phyloP scores from a whole-genome alignment of 2,888 invertebrate species.

The Gandaritis pyraliata region DNA sequence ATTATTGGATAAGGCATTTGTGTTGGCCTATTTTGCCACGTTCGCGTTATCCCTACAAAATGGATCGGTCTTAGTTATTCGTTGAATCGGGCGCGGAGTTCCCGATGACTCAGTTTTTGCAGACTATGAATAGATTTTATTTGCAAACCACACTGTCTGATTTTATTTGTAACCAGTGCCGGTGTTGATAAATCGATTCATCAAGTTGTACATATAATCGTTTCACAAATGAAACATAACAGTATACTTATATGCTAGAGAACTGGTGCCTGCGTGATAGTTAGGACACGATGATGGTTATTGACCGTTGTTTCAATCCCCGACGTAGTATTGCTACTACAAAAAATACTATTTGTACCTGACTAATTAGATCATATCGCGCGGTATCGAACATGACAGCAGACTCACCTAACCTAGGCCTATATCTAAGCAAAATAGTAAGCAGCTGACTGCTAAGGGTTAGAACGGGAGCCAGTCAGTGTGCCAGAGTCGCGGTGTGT shows the following conservation, averaged over 20 bases:
- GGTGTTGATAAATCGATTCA: slow-evolving; percentile 29
- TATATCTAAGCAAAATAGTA: no score
- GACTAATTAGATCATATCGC: no score
- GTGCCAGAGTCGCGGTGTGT: slow-evolving; percentile 20
- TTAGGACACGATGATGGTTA: not conserved
- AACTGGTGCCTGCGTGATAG: not conserved
- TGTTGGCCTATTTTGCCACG: slow-evolving; percentile 40
- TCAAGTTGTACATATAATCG: not conserved
- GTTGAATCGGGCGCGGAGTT: slow-evolving; percentile 25
- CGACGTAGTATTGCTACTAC: no score
- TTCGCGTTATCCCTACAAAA: slow-evolving; percentile 42
- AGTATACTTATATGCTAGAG: no score
- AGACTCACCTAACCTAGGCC: no score
- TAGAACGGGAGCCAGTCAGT: slow-evolving; percentile 1
- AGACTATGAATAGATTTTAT: slow-evolving; percentile 43
- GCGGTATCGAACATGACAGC: no score
- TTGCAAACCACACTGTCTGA: slow-evolving; percentile 30
- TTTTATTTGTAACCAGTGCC: slow-evolving; percentile 32
- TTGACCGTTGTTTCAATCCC: no score
- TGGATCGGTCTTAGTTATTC: slow-evolving; percentile 27
- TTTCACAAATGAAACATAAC: not conserved
- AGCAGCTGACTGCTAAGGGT: not conserved
- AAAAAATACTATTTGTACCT: no score
- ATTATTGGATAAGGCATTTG: slow-evolving; percentile 45
- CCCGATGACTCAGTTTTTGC: slow-evolving; percentile 41